Base-by-base conservation (phyloP, 2,113 vertebrate species). In the Helogale parvula region DNA sequence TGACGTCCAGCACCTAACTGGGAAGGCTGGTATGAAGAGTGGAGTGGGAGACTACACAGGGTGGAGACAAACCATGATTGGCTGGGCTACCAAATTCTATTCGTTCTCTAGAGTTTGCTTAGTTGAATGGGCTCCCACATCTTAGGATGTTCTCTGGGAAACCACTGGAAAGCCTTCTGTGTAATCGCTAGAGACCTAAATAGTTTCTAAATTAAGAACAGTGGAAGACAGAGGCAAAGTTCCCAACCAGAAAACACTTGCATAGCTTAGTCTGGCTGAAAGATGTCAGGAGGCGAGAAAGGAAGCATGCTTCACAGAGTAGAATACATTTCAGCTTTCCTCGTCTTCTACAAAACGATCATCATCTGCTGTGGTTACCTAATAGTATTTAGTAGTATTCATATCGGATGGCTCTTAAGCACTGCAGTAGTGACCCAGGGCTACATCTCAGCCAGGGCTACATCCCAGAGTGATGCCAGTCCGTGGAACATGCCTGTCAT, bases 171-270 rank as follows among this genome's bases (percentile, higher is more conserved):
- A 82, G 3, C 11, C 33, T 94, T 89, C 50, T 86, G 27, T 89
- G 15, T 25, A 90, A 12, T 91, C 72, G n/a, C 66, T 57, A 35
- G 19, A 87, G 54, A 94, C 38, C 38, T 88, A 83, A 93, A 68
- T 95, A 77, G 3, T 9, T 45, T 84, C 81, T 92, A 81, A 93
- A 88, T 82, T 68, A 85, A 91, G 76, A 89, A 54, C 27, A 88
- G 57, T 81, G 47, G 25, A 68, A 90, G 52, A n/a, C 7, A 68
- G 89, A 91, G 52, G 35, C 74, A 63, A 95, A 71, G 29, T 94
- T 84, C 45, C 17, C 21, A 96, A 80, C 21, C 57, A 88, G 38
- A 68, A 89, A 92, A 47, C 19, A 85, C 57, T 74, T 74, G 35
- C 12, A 2, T 50, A 21, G 76, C 66, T 74, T 76, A 52, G 63